Conservation (phyloP, 2,888 invertebrate genomes). For the Fabriciana adippe region DNA sequence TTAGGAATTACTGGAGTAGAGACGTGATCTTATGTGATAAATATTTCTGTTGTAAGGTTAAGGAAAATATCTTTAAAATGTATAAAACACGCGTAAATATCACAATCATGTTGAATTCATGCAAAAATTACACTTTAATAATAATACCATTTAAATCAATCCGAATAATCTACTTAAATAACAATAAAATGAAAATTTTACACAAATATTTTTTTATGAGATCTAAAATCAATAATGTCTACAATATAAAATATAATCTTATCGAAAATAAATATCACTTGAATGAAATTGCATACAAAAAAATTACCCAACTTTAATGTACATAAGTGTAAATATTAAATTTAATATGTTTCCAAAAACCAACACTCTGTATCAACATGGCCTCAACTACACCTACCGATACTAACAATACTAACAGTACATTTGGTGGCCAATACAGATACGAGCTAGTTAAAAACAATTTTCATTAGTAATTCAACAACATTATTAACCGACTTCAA, state of each 20-base stretch:
- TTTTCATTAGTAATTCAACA: no score
- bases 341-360: no score
- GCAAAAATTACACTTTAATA: not conserved
- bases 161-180: not conserved
- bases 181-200: not conserved
- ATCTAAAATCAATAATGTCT: not conserved
- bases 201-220: not conserved
- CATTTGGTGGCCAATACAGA: no score
- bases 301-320: not conserved
- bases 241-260: slow-evolving; percentile 6
- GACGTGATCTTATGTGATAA: slow-evolving; percentile 38
- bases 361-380: not conserved
- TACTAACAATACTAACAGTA: no score
- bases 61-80: slow-evolving; percentile 5
- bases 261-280: slow-evolving; percentile 1
- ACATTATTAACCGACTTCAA: no score
- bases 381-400: not conserved
- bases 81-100: slow-evolving; percentile 8
- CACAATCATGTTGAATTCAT: not conserved
- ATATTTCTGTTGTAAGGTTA: not conserved
- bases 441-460: no score
- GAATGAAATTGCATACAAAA: not conserved
- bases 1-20: slow-evolving; percentile 36
- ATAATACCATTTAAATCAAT: not conserved
- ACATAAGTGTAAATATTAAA: not conserved